Percentiles rank a stretch among this genome's conserved stretches.
These are phyloP conservation scores for Ciconia maguari DNA, from an alignment of 2,113 vertebrate genomes.

Conservation along the genomic window DNA sequence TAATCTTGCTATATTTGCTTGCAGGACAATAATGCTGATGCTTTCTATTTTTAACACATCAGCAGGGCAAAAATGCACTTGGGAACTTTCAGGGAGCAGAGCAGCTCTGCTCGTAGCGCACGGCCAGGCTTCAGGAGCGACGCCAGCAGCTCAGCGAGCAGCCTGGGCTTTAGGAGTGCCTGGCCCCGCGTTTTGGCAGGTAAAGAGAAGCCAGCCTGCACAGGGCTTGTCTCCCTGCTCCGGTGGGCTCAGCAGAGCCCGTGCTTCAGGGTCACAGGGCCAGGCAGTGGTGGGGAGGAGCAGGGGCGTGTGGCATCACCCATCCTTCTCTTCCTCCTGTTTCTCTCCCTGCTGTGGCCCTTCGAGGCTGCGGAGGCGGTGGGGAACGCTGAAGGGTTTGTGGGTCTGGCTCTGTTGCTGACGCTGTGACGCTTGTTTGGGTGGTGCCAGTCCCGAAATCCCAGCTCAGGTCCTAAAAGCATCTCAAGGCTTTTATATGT, in stretches of 20 bases:
- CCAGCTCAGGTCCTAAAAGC: not conserved
- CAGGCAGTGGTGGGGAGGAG: not conserved
- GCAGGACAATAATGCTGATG: not conserved
- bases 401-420: not conserved
- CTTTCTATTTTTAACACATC: slow-evolving; percentile 13
- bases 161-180: not conserved
- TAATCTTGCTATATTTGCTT: not conserved
- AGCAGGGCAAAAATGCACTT: not conserved
- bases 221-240: not conserved
- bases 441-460: not conserved
- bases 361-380: not conserved
- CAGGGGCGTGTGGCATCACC: fast-evolving
- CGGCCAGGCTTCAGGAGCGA: not conserved
- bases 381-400: not conserved
- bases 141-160: not conserved
- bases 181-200: not conserved
- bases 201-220: not conserved
- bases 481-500: not conserved
- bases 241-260: fast-evolving
- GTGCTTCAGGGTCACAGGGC: fast-evolving
- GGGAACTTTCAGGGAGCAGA: not conserved
- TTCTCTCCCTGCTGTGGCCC: not conserved
- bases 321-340: not conserved
- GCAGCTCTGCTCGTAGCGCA: not conserved
- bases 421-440: not conserved